Base-by-base conservation (phyloP, 2,797 vertebrate species). In the Chloroceryle amazona region DNA sequence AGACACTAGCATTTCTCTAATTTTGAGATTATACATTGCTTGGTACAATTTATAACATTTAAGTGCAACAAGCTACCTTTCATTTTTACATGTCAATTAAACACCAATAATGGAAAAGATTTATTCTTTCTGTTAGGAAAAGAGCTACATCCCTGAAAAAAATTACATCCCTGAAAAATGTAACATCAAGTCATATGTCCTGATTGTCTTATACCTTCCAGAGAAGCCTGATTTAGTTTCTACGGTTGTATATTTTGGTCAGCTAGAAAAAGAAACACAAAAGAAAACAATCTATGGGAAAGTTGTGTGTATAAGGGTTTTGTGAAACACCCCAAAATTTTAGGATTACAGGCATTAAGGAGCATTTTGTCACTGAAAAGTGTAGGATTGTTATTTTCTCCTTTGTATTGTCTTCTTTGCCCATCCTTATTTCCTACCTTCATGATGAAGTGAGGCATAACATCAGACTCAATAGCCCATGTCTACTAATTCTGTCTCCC, bases 41-140 rank as follows among this genome's bases (percentile, higher is more conserved):
- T 52, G 37, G 35, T 42, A 90, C 14, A 72, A 89, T 86, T 86
- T 81, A 37, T 68, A 88, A 47, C 25, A 58, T 71, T 88, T 75
- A 83, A 86, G 41, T 61, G 49, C 19, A 68, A 86, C 9, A 46
- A 68, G 26, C 13, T 75, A 68, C 74, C 52, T 51, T 89, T 84
- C 37, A 39, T 78, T 86, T 94, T 95, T 60, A 86, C 49, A 44
- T 79, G 60, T 92, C 46, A 75, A 49, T 93, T 91, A 91, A 93
- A 79, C 15, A 80, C 22, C 16, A 55, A 10, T 44, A 65, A 42
- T 58, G 62, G 51, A 79, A 87, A 94, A 86, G 33, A 74, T 83
- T 68, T 58, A 84, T 68, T 8, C 8, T 54, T 84, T 91, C 80
- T 88, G 8, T 70, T 91, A 87, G 42, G 35, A 86, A 86, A 67